Evolutionary conservation across 1,140 invertebrate species (phyloP), one percentile per base, ranked within the genome.

Genomic region (Rhysida immarginata): DNA sequence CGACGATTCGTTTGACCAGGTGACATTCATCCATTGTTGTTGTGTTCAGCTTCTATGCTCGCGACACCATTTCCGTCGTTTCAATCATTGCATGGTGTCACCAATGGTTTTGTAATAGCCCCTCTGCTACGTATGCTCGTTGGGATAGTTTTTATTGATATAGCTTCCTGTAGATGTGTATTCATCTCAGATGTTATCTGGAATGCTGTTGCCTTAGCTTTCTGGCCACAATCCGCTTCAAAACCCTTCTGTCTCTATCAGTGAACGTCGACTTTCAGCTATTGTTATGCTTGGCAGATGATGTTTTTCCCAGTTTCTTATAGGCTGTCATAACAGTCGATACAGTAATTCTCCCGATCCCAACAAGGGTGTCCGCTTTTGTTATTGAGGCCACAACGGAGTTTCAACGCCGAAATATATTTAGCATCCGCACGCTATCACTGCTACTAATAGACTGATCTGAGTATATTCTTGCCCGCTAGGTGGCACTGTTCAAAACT

Each of bases 51-150:
- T 16, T 26, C 27, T 45, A 23, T 55, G 53, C 24, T 55, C 16
- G 26, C 24, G 27, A 43, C 53, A 55, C 43, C 53, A 45, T 25
- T 46, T 20, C 20, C 53, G n/a, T 55, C 53, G 43, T 24, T 55
- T 55, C 41, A 46, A 55, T 41, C 43, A 55, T 55, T 55, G 27
- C 20, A 24, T 45, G 43, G n/a, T 55, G 43, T 55, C 53, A 55
- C 43, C 24, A 45, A 46, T 27, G 53, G 53, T 55, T 55, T 55
- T 35, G 11, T 41, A 55, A 55, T 55, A 26, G 53, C 53, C 43
- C 5, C 53, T 55, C 53, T 45, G 42, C 26, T 43, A 46, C 46
- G 29, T 26, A 55, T 46, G 25, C 46, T 45, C n/a, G 16, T 35
- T 35, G 5, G 29, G 29, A 35, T 35, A 35, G 29, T 35, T 35